Base-by-base conservation (phyloP, 2,113 vertebrate species). In the Talpa occidentalis region DNA sequence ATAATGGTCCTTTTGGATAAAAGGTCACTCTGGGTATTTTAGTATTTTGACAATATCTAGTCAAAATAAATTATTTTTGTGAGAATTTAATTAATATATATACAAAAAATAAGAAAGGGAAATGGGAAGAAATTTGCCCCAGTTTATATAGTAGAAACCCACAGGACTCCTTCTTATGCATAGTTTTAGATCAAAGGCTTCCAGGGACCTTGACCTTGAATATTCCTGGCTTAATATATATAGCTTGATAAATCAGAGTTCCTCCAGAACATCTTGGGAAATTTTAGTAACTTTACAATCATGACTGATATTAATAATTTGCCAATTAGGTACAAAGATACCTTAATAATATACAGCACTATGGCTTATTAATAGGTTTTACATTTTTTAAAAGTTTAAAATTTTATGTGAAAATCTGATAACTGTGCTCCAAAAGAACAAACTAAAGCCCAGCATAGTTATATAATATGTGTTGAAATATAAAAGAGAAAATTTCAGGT, bases 361-460 rank as follows among this genome's bases (percentile, higher is more conserved):
- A 42, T 89, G 60, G 28, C 83, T 97, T 95, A 64, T 93, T 91
- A 87, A 91, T 95, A 70, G 40, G 15, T 73, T 92, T 91, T 92
- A 69, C 49, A 91, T 88, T 93, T 95, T 96, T 90, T 4, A 87
- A 94, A 90, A 56, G 6, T 91, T 95, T 89, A 94, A 96, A 93
- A 26, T 83, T 96, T 95, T 91, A 95, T 85, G 17, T 93, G 59
- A 84, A 95, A 93, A 83, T 76, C 10, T 84, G 72, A 66, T 72
- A 96, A 78, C 52, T 86, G 5, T 82, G 32, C 26, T 96, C 93
- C 47, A 91, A 40, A 86, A 90, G 37, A 90, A 94, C 73, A 86
- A 0, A 47, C 32, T 83, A 14, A 94, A 62, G 52, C 77, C 47
- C 42, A 87, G 32, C 24, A 80, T 62, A 49, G 28, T 91, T 89